Evolutionary conservation across 1,140 invertebrate species (phyloP).

Genomic region (Gonioctena quinquepunctata): DNA sequence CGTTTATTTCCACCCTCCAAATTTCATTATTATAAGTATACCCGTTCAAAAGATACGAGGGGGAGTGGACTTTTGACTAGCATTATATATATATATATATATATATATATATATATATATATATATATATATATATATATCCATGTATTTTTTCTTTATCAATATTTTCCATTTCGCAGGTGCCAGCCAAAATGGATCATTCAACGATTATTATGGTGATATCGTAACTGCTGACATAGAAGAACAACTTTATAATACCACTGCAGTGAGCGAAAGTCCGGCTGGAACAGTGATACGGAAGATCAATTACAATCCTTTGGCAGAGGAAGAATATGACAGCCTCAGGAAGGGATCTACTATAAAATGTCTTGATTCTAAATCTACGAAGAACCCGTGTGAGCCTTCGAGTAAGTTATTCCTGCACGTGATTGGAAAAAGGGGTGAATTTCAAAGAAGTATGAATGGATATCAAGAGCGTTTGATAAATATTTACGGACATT

Average conservation of each 20-base stretch:
- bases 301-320: constrained; percentile 41
- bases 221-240: constrained; percentile 45
- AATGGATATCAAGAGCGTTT: too few relatives aligned
- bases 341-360: constrained; percentile 50
- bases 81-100: too few relatives aligned
- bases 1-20: too few relatives aligned
- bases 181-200: constrained; percentile 46
- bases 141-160: too few relatives aligned
- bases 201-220: constrained; percentile 50
- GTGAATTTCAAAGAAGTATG: too few relatives aligned
- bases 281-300: constrained; percentile 42
- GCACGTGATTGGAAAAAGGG: too few relatives aligned
- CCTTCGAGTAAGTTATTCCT: constrained; percentile 46
- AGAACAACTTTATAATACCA: constrained; percentile 43
- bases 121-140: too few relatives aligned
- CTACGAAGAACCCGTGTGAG: constrained; percentile 50
- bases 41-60: too few relatives aligned
- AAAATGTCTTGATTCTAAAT: constrained; percentile 46
- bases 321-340: constrained; percentile 43
- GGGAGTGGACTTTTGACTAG: too few relatives aligned
- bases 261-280: constrained; percentile 45
- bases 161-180: constrained; percentile 48
- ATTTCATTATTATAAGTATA: too few relatives aligned
- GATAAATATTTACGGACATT: too few relatives aligned
- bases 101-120: too few relatives aligned